phyloP scores from a whole-genome alignment of 2,797 vertebrate species.

The Hafferia zeledoni region DNA sequence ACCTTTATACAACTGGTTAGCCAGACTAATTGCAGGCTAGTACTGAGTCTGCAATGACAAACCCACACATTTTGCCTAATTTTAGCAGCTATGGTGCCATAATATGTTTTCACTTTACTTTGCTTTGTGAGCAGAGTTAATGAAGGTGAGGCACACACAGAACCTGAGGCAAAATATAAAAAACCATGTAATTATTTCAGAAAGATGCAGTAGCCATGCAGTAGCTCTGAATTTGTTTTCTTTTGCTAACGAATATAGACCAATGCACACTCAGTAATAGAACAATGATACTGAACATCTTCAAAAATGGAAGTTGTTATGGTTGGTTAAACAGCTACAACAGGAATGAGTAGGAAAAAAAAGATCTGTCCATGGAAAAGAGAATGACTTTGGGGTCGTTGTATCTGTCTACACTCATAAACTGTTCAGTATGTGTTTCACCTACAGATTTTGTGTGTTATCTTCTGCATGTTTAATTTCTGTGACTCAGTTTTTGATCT shows the following conservation, averaged over 20 bases:
- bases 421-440: background rate
- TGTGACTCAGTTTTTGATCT: background rate
- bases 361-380: background rate
- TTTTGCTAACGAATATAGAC: background rate
- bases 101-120: background rate
- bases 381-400: background rate
- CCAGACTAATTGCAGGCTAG: background rate
- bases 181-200: background rate
- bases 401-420: background rate
- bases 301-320: background rate
- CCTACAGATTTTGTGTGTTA: background rate
- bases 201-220: background rate
- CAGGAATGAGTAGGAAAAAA: background rate
- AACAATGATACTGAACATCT: background rate
- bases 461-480: background rate
- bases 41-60: background rate
- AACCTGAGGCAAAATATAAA: background rate
- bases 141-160: background rate
- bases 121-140: conserved; percentile 6
- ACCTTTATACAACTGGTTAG: background rate
- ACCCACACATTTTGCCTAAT: background rate
- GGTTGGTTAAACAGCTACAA: background rate
- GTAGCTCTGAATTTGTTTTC: background rate
- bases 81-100: background rate
- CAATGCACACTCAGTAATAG: background rate